Base-by-base conservation (phyloP, 2,888 invertebrate species). In the Bombylius discolor region DNA sequence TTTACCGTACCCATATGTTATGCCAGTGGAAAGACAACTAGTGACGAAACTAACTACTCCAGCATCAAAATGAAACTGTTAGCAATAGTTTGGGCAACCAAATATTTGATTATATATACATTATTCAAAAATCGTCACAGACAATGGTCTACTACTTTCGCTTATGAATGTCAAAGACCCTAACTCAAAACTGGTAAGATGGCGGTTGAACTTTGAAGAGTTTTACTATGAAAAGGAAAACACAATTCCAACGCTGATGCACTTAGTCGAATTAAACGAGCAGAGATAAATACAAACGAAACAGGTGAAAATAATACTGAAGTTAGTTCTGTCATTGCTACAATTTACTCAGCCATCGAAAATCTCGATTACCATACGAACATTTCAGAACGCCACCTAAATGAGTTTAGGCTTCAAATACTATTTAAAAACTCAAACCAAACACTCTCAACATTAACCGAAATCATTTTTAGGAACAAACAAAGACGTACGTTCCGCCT, bases 31-130 rank as follows among this genome's bases (percentile, higher is more conserved):
- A 36, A 5, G 5, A 5, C 8, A 6, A 36, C 36, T 36, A 8
- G 8, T 8, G 48, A 58, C 0, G 64, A 67, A 61, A 36, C 13
- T 5, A 65, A 63, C 23, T 67, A 68, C 42, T 60, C 61, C 4
- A 63, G 64, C 1, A 64, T 68, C 8, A 68, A 70, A 55, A 69
- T 67, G 47, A 69, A 70, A 61, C 50, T 69, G 8, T 36, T 36
- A 36, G 36, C 36, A 36, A 36, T 36, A 5, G 36, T 36, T 6
- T 36, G 36, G 36, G 5, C 36, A 36, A 36, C 36, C 5, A 36
- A 36, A 8, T 36, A 36, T 36, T 36, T 36, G 8, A 5, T 8
- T 36, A 6, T 36, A 6, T 8, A 8, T 5, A 6, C 36, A 8
- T 36, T 6, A 36, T 6, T 36, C 8, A 6, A 5, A 36, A 8